Percentiles rank a stretch among this genome's conserved stretches.
Evolutionary conservation across 2,888 invertebrate species (phyloP).

Genomic region (Diogma glabrata): DNA sequence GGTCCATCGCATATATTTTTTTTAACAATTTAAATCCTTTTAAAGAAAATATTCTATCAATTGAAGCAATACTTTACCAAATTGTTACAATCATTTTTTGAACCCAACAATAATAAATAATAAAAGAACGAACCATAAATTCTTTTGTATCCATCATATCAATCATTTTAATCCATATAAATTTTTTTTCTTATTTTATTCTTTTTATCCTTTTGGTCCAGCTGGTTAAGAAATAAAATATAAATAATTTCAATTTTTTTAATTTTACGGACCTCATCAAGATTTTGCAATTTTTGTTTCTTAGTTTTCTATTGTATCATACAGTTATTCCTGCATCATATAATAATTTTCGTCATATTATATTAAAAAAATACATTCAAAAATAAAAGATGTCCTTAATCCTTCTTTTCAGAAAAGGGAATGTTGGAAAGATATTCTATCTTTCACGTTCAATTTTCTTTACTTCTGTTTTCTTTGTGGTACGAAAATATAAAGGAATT

Average conservation of each 20-base stretch:
- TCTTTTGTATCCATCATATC: background rate
- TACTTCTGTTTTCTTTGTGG: background rate
- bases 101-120: too few relatives aligned
- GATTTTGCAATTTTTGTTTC: conserved; percentile 2
- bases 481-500: conserved; percentile 2
- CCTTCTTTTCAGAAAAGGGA: conserved; percentile 8
- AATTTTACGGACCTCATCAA: background rate
- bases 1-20: too few relatives aligned
- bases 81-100: too few relatives aligned
- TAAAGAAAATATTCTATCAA: too few relatives aligned
- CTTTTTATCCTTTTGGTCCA: conserved; percentile 7
- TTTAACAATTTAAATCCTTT: too few relatives aligned
- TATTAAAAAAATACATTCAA: conserved; percentile 4
- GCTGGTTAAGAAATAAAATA: conserved; percentile 6
- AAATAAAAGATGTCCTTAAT: conserved; percentile 1
- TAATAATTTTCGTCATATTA: background rate
- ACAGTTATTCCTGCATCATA: conserved; percentile 3
- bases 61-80: too few relatives aligned
- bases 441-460: too few relatives aligned
- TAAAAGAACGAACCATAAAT: too few relatives aligned
- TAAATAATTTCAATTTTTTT: background rate
- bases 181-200: too few relatives aligned
- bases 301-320: conserved; percentile 4
- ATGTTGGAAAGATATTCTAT: too few relatives aligned
- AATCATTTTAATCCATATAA: too few relatives aligned